Conservation (phyloP, 2,113 vertebrate genomes). For the Sebastes schlegelii region DNA sequence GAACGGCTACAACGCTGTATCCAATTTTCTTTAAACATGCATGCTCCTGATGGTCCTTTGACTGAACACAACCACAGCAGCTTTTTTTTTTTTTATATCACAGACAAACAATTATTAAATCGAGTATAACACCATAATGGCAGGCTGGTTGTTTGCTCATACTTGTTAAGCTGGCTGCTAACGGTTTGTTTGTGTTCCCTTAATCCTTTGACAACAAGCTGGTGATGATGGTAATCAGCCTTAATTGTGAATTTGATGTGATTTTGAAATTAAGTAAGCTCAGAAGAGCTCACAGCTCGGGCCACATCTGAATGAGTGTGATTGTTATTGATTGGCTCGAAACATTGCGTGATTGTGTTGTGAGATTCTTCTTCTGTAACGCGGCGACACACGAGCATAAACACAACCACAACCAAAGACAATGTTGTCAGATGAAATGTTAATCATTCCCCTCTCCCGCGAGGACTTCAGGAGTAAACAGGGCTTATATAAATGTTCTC, state of each 20-base stretch:
- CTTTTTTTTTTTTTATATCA: constrained; percentile 45
- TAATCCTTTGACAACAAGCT: constrained; percentile 64
- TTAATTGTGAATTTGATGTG: constrained; percentile 62
- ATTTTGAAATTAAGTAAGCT: constrained; percentile 51
- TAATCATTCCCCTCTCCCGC: constrained; percentile 39
- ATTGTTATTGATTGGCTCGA: constrained; percentile 65
- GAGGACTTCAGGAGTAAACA: constrained; percentile 44
- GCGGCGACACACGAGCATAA: background rate
- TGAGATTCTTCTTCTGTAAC: constrained; percentile 24
- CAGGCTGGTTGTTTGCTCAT: constrained; percentile 50
- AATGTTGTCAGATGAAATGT: constrained; percentile 58
- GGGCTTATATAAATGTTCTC: constrained; percentile 42
- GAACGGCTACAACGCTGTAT: too few species aligned
- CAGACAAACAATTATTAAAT: constrained; percentile 46
- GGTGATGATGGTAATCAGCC: constrained; percentile 54
- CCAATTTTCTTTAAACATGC: too few species aligned
- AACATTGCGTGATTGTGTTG: constrained; percentile 35
- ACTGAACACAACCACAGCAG: constrained; percentile 8
- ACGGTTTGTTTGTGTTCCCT: constrained; percentile 58
- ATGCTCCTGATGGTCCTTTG: background rate
- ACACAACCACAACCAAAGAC: constrained; percentile 27
- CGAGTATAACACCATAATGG: constrained; percentile 47
- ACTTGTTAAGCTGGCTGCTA: constrained; percentile 56
- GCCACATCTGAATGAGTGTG: constrained; percentile 47
- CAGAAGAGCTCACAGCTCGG: constrained; percentile 26